These are phyloP conservation scores for Gnatocerus cornutus DNA, from an alignment of 2,888 invertebrate species.

Conservation along the genomic window DNA sequence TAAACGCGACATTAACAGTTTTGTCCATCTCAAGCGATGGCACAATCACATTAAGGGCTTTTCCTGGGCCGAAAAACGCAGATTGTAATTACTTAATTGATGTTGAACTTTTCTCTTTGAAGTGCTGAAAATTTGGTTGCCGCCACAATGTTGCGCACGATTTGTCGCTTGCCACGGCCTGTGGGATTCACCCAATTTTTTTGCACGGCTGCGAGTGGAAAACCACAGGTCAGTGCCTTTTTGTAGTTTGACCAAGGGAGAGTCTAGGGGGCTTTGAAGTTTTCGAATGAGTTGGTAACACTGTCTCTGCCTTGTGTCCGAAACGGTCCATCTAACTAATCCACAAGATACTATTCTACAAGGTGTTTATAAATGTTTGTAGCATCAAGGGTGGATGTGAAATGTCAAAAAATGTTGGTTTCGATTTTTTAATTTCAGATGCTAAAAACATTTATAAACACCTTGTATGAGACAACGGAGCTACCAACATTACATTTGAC, in stretches of 20 bases:
- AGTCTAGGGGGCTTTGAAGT: not conserved
- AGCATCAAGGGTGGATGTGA: too few species aligned
- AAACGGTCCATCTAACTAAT: too few species aligned
- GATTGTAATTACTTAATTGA: slow-evolving; percentile 67
- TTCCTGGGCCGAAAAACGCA: slow-evolving; percentile 71
- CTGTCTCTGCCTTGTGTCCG: too few species aligned
- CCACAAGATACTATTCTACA: too few species aligned
- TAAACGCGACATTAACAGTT: slow-evolving; percentile 68
- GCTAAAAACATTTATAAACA: too few species aligned
- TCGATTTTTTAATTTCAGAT: too few species aligned
- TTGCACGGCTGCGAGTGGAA: slow-evolving; percentile 59
- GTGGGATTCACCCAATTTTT: slow-evolving; percentile 60
- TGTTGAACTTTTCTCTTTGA: slow-evolving; percentile 55
- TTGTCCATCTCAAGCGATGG: slow-evolving; percentile 75
- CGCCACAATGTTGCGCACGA: slow-evolving; percentile 56
- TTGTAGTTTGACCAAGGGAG: not conserved
- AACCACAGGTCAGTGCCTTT: slow-evolving; percentile 69
- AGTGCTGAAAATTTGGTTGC: slow-evolving; percentile 58
- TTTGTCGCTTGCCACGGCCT: slow-evolving; percentile 66
- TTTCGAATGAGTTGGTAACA: not conserved
- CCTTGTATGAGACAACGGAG: too few species aligned
- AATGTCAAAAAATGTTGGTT: too few species aligned
- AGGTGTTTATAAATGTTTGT: too few species aligned
- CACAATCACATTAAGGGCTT: slow-evolving; percentile 77
- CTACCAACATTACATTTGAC: too few species aligned